phyloP scores from a whole-genome alignment of 2,113 vertebrate genomes.

The Aphyosemion australe region DNA sequence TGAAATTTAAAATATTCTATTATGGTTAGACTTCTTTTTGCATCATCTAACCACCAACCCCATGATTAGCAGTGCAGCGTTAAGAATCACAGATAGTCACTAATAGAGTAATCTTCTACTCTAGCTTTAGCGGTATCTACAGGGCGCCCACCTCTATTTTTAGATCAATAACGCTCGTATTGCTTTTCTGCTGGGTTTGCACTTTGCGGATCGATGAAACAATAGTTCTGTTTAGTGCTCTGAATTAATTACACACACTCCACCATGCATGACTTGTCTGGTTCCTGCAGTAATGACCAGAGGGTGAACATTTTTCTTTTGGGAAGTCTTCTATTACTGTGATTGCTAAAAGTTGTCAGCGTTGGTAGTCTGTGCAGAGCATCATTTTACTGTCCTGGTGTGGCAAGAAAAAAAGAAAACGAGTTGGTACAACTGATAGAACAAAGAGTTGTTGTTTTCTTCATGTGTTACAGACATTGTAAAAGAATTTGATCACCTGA shows the following conservation, averaged over 20 bases:
- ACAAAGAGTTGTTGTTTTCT: slow-evolving; percentile 30
- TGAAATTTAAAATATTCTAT: background rate
- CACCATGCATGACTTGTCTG: slow-evolving; percentile 19
- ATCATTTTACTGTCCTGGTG: slow-evolving; percentile 15
- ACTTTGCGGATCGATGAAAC: slow-evolving; percentile 53
- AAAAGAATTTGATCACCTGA: slow-evolving; percentile 48
- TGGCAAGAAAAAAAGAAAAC: slow-evolving; percentile 24
- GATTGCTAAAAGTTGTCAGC: slow-evolving; percentile 15
- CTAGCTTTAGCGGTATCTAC: slow-evolving; percentile 15
- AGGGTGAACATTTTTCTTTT: slow-evolving; percentile 41
- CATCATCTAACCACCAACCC: background rate
- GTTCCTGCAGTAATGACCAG: slow-evolving; percentile 21
- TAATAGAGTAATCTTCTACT: slow-evolving; percentile 20
- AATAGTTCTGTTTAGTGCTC: slow-evolving; percentile 32
- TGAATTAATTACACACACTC: slow-evolving; percentile 47
- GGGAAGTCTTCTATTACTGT: slow-evolving; percentile 32
- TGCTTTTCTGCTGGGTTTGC: slow-evolving; percentile 38
- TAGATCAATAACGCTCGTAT: slow-evolving; percentile 62
- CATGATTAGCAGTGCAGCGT: background rate
- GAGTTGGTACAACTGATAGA: slow-evolving; percentile 7
- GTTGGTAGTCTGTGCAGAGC: slow-evolving; percentile 1
- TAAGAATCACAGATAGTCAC: slow-evolving; percentile 8
- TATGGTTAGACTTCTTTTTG: background rate
- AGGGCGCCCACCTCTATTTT: slow-evolving; percentile 28
- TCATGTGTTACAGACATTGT: slow-evolving; percentile 38